Percentiles rank a stretch among this genome's conserved stretches.
Evolutionary conservation across 2,797 vertebrate species (phyloP).

Genomic region (Salmo trutta): DNA sequence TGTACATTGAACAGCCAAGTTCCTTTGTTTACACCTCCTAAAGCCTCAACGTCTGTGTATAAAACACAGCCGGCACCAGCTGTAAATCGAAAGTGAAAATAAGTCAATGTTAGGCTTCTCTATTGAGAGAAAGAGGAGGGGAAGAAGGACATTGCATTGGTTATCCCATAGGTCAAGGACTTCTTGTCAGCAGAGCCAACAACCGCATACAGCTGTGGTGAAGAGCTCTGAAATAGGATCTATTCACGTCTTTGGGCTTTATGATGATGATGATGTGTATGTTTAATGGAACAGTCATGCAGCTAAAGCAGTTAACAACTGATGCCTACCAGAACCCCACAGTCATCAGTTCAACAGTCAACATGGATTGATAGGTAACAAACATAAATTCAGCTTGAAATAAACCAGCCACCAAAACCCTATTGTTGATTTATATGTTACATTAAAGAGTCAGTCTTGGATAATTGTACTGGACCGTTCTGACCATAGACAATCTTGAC

Average conservation of each 20-base stretch:
- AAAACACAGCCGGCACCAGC: slow-evolving; percentile 6
- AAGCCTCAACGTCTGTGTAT: not conserved
- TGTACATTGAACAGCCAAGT: not conserved
- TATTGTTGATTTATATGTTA: too few relatives aligned
- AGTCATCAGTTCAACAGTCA: not conserved
- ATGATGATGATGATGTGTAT: not conserved
- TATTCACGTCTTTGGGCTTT: not conserved
- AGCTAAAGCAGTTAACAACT: not conserved
- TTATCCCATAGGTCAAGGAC: not conserved
- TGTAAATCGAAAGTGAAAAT: not conserved
- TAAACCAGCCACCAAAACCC: too few relatives aligned
- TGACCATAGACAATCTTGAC: not conserved
- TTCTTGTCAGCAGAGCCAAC: not conserved
- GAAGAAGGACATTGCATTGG: not conserved
- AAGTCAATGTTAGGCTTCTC: not conserved
- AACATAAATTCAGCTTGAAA: too few relatives aligned
- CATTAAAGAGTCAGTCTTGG: too few relatives aligned
- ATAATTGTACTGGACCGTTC: not conserved
- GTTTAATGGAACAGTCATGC: not conserved
- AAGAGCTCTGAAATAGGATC: not conserved
- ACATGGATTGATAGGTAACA: too few relatives aligned
- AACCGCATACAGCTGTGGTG: not conserved
- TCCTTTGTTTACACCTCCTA: not conserved
- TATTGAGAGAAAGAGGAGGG: not conserved
- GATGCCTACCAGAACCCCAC: not conserved